These are phyloP conservation scores for Clivina fossor DNA, from an alignment of 2,888 invertebrate genomes.

Conservation along the genomic window DNA sequence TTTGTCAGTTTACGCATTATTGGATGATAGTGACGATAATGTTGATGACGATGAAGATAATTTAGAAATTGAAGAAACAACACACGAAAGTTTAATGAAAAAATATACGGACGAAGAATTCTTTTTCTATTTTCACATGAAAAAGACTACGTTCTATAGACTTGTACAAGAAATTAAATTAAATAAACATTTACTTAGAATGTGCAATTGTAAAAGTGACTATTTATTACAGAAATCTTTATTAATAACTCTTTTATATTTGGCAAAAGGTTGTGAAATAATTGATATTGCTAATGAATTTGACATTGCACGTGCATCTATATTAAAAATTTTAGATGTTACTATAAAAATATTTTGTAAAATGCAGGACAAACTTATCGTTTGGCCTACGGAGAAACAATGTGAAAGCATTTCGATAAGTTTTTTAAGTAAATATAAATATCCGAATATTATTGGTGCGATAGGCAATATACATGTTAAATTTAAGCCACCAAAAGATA, in stretches of 20 bases:
- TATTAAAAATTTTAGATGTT: conserved; percentile 2
- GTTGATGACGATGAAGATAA: neutral
- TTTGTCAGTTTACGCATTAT: neutral
- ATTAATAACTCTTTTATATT: conserved; percentile 9
- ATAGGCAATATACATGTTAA: conserved; percentile 13
- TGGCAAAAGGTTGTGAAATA: conserved; percentile 6
- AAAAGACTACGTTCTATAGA: conserved; percentile 8
- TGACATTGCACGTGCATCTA: neutral
- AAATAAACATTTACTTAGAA: neutral
- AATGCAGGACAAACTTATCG: conserved; percentile 9
- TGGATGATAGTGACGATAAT: neutral
- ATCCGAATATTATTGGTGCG: conserved; percentile 14
- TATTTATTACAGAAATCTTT: conserved; percentile 9
- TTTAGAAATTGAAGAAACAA: neutral
- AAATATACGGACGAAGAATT: conserved; percentile 2
- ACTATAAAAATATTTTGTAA: conserved; percentile 7
- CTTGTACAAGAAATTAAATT: conserved; percentile 13
- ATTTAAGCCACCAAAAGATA: conserved; percentile 6
- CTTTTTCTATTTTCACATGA: conserved; percentile 8
- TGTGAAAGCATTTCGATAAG: conserved; percentile 1
- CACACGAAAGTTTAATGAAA: neutral
- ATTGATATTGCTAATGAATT: conserved; percentile 10
- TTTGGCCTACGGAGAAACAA: conserved; percentile 11
- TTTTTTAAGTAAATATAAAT: conserved; percentile 2
- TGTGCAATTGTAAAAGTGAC: conserved; percentile 1